Base-by-base conservation (phyloP, 2,797 vertebrate species). In the Semaprochilodus insignis region DNA sequence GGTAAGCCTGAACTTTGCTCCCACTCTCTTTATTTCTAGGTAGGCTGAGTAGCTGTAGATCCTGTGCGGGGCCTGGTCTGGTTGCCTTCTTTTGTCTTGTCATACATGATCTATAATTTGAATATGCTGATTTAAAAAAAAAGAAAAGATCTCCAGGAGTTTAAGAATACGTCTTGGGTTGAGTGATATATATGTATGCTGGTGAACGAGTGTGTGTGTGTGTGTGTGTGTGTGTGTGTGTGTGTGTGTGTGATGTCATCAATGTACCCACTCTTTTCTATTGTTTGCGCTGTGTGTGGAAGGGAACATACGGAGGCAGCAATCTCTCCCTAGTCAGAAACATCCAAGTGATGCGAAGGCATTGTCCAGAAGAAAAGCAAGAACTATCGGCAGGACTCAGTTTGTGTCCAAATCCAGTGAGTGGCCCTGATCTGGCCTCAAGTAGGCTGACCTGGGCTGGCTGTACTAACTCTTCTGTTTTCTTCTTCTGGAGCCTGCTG, bases 1-100 rank as follows among this genome's bases (percentile, higher is more conserved):
- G 98, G 98, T 99, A 98, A 98, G 97, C 89, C 85, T 87, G 79
- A 84, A 78, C 87, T 79, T 79, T 85, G 52, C 60, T 81, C 74
- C 73, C 66, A 87, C 2, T 44, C 74, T 83, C 65, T 86, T 84
- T 71, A 59, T 88, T 87, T 87, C 71, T 81, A 82, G 82, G 57
- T 78, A 51, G 15, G 60, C 17, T 52, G 55, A 81, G 52, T 85
- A 82, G 36, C 21, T 27, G n/a, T 72, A 19, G 81, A 85, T 82
- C 69, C 57, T 44, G 63, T 81, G 15, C 91, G 92, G 89, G 88
- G 48, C 59, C 31, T 72, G 25, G 40, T 63, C 3, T 48, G 19
- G 57, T 4, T 54, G 27, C 19, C 63, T 36, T 66, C 63, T 31
- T 69, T 55, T 19, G 55, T 57, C 36, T 13, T 66, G 19, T 71